Evolutionary conservation across 2,797 vertebrate genomes (phyloP).

Genomic region (Anguilla pacifica): DNA sequence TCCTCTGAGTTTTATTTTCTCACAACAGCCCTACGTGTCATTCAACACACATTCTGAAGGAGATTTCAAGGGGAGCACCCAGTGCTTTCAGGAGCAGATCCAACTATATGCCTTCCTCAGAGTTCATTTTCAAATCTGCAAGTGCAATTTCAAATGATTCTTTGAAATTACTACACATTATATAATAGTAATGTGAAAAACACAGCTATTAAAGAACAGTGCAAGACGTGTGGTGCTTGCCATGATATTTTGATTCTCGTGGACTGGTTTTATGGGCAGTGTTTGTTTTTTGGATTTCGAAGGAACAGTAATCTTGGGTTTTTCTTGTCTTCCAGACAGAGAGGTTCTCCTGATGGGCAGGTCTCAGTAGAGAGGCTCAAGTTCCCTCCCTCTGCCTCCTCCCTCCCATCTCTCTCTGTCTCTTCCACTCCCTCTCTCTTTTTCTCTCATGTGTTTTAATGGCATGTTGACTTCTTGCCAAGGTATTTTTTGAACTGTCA

Average conservation of each 20-base stretch:
- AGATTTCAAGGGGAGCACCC: background rate
- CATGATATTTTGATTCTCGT: background rate
- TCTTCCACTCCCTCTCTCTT: conserved; percentile 44
- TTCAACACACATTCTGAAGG: background rate
- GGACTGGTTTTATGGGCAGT: background rate
- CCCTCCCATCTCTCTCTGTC: conserved; percentile 45
- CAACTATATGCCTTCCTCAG: background rate
- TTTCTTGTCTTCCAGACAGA: conserved; percentile 30
- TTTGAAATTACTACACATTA: background rate
- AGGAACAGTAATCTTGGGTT: background rate
- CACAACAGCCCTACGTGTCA: no score
- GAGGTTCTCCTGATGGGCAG: conserved; percentile 23
- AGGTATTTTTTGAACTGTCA: background rate
- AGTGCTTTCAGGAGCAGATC: background rate
- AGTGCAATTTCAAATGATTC: background rate
- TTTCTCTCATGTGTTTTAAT: conserved; percentile 48
- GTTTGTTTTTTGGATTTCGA: background rate
- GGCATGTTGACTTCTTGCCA: conserved; percentile 3
- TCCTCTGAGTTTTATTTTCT: conserved; percentile 2
- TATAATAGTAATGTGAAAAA: background rate
- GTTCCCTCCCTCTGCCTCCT: conserved; percentile 40
- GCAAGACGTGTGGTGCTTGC: background rate
- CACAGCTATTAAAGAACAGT: background rate
- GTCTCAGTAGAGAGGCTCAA: conserved; percentile 25
- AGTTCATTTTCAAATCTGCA: background rate